A percentile compares a stretch with the other conserved stretches of the same genome.
Conservation (phyloP, 2,888 invertebrate species). For the Pammene fasciana region DNA sequence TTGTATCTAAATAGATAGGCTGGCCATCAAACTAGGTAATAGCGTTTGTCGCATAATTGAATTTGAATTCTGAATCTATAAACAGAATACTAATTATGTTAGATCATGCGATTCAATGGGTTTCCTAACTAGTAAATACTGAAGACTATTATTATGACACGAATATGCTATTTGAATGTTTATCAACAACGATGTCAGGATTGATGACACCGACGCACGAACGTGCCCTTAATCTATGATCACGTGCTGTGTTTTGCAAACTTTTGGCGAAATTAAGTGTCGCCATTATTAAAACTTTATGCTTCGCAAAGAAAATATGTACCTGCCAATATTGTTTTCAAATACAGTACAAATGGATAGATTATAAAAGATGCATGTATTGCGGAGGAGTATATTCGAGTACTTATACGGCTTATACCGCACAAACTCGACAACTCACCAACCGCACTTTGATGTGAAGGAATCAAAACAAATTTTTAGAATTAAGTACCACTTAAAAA, state of each 20-base stretch:
- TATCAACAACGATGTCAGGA: neutral
- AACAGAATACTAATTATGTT: neutral
- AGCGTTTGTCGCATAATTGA: neutral
- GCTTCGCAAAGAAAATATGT: no score
- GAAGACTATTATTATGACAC: slow-evolving; percentile 9
- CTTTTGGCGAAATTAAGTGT: slow-evolving; percentile 24
- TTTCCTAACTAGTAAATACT: neutral
- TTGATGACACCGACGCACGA: slow-evolving; percentile 30
- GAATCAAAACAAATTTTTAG: no score
- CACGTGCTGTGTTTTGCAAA: slow-evolving; percentile 19
- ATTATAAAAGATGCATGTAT: no score
- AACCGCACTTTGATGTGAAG: no score
- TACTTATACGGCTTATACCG: no score
- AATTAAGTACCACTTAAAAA: no score
- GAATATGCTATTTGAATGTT: slow-evolving; percentile 24
- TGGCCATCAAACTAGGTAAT: neutral
- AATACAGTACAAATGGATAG: no score
- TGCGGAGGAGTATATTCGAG: no score
- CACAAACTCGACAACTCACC: no score
- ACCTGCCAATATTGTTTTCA: no score
- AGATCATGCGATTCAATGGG: neutral
- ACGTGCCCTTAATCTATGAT: slow-evolving; percentile 24
- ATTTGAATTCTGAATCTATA: neutral
- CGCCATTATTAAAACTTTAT: slow-evolving; percentile 24
- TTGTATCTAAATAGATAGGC: no score